A percentile compares a stretch with the other conserved stretches of the same genome.
These are phyloP conservation scores for Dolichotis patagonum DNA, from an alignment of 2,113 vertebrate species.

Conservation along the genomic window DNA sequence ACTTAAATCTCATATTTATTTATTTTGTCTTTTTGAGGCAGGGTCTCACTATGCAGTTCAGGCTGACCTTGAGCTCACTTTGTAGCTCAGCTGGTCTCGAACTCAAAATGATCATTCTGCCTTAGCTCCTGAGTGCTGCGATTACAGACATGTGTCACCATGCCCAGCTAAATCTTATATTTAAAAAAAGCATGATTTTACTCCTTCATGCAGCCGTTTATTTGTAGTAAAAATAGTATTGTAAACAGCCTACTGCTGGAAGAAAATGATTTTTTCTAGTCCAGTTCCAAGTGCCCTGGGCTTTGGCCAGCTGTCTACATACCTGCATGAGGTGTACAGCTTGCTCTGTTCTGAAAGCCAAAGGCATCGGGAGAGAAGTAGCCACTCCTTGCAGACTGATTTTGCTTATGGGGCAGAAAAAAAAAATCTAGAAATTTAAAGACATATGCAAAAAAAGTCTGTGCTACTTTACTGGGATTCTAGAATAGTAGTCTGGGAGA, in stretches of 20 bases:
- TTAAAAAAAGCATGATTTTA: slow-evolving; percentile 45
- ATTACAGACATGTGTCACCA: too few species aligned
- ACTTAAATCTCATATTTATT: too few species aligned
- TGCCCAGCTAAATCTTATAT: background rate
- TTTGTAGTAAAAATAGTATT: slow-evolving; percentile 34
- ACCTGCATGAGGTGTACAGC: slow-evolving; percentile 1
- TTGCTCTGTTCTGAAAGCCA: slow-evolving; percentile 18
- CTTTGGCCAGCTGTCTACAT: slow-evolving; percentile 17
- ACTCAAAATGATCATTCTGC: too few species aligned
- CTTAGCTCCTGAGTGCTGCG: too few species aligned
- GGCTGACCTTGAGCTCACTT: too few species aligned
- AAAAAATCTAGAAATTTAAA: slow-evolving; percentile 34
- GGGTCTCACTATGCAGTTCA: too few species aligned
- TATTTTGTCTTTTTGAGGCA: too few species aligned
- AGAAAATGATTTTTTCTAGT: slow-evolving; percentile 51
- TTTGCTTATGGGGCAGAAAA: slow-evolving; percentile 42
- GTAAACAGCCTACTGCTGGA: slow-evolving; percentile 38
- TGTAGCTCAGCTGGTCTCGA: too few species aligned
- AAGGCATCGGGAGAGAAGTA: background rate
- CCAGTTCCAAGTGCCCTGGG: slow-evolving; percentile 8
- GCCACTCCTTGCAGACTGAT: background rate
- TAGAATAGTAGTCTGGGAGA: background rate
- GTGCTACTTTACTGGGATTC: background rate
- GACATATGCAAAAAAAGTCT: slow-evolving; percentile 13
- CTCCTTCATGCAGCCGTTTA: slow-evolving; percentile 3